Conservation (phyloP, 2,797 vertebrate species). For the Ptychadena robeensis region DNA sequence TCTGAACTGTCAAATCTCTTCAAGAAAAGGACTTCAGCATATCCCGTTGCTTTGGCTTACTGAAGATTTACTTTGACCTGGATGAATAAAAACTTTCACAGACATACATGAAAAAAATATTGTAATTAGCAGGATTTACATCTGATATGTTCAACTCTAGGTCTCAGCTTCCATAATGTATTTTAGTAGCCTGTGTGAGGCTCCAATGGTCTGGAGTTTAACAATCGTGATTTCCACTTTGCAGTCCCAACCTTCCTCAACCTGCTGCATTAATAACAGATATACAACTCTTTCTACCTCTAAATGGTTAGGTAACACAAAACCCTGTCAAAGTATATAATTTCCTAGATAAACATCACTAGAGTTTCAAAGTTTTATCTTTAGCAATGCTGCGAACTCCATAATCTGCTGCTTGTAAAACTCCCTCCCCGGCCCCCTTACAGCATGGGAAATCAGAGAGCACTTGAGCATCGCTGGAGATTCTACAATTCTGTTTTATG, state of each 20-base stretch:
- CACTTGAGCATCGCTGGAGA: constrained; percentile 61
- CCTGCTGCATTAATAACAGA: background rate
- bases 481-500: constrained; percentile 62
- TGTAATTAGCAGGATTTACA: no score
- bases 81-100: no score
- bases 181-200: no score
- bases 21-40: no score
- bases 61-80: no score
- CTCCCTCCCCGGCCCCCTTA: constrained; percentile 67
- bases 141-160: no score
- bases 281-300: background rate
- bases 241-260: background rate
- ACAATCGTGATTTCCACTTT: background rate
- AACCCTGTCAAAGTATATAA: constrained; percentile 8
- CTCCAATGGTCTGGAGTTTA: no score
- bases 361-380: constrained; percentile 29
- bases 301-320: constrained; percentile 10
- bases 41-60: no score
- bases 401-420: constrained; percentile 64
- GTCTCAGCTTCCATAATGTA: no score
- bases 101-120: no score
- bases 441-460: constrained; percentile 73
- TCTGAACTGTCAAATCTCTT: no score
- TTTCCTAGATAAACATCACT: constrained; percentile 21
- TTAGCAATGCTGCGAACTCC: constrained; percentile 60